phyloP scores from a whole-genome alignment of 2,888 invertebrate genomes.

The Lissonota sp. region DNA sequence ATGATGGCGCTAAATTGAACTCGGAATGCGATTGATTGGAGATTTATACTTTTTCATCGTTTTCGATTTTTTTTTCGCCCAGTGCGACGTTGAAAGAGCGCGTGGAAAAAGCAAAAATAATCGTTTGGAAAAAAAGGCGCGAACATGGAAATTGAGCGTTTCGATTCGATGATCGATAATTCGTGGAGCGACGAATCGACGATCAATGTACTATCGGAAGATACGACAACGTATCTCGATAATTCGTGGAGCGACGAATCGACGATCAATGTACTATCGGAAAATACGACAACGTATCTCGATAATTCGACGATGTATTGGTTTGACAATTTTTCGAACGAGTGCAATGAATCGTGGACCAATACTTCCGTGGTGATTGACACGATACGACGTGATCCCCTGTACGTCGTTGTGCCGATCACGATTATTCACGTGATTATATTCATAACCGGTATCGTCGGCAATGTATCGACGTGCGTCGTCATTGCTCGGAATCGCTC shows the following conservation, averaged over 20 bases:
- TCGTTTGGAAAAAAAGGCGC: slow-evolving; percentile 21
- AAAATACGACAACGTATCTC: slow-evolving; percentile 18
- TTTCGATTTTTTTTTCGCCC: background rate
- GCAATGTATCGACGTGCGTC: slow-evolving; percentile 91
- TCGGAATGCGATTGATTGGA: background rate
- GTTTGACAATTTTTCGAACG: no score
- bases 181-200: slow-evolving; percentile 54
- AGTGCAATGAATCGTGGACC: slow-evolving; percentile 42
- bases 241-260: slow-evolving; percentile 52
- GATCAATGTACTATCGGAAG: slow-evolving; percentile 49
- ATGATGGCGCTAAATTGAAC: background rate
- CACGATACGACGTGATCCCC: slow-evolving; percentile 83
- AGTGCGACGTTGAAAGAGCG: background rate
- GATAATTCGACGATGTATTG: slow-evolving; percentile 56
- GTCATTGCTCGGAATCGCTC: slow-evolving; percentile 91
- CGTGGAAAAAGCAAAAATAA: slow-evolving; percentile 36
- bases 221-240: slow-evolving; percentile 18
- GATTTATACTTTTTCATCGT: background rate
- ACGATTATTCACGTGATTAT: slow-evolving; percentile 89
- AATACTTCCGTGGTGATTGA: slow-evolving; percentile 26
- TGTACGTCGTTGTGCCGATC: slow-evolving; percentile 88
- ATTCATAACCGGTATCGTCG: slow-evolving; percentile 90
- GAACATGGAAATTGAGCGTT: slow-evolving; percentile 13
- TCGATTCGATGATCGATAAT: slow-evolving; percentile 26
- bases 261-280: slow-evolving; percentile 50